Evolutionary conservation across 2,113 vertebrate genomes (phyloP).

Genomic region (Panthera leo): DNA sequence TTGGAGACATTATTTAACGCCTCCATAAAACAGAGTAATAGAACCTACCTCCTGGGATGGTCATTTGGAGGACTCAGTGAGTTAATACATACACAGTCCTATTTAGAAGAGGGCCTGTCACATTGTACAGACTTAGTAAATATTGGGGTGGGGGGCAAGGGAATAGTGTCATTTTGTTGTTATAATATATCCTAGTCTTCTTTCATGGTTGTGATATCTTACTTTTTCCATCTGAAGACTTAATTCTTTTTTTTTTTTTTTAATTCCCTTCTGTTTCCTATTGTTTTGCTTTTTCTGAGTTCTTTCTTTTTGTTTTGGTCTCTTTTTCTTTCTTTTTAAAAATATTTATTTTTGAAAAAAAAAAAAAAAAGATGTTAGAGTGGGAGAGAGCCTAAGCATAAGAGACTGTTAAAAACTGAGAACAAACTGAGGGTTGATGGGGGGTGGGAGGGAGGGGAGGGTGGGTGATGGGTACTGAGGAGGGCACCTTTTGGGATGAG

Average conservation of each 20-base stretch:
- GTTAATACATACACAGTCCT: not conserved
- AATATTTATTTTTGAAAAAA: too few species aligned
- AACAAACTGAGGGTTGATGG: too few species aligned
- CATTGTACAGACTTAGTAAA: not conserved
- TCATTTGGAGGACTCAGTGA: not conserved
- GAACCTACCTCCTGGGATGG: not conserved
- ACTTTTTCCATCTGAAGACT: not conserved
- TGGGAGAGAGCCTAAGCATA: too few species aligned
- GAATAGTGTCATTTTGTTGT: not conserved
- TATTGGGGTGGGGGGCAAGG: not conserved
- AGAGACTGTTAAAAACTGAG: too few species aligned
- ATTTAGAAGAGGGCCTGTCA: not conserved
- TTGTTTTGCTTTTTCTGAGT: not conserved
- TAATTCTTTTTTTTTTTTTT: not conserved
- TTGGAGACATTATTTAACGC: not conserved
- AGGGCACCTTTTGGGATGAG: too few species aligned
- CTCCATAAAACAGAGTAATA: not conserved
- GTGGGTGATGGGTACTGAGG: too few species aligned
- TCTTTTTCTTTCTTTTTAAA: not conserved
- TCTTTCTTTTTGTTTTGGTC: not conserved
- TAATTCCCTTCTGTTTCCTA: not conserved
- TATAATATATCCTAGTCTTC: not conserved
- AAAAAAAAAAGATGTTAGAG: too few species aligned
- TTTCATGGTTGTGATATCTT: not conserved
- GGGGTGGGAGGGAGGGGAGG: too few species aligned